A percentile compares a stretch with the other conserved stretches of the same genome.
Conservation (phyloP, 2,888 invertebrate genomes). For the Platycheirus albimanus region DNA sequence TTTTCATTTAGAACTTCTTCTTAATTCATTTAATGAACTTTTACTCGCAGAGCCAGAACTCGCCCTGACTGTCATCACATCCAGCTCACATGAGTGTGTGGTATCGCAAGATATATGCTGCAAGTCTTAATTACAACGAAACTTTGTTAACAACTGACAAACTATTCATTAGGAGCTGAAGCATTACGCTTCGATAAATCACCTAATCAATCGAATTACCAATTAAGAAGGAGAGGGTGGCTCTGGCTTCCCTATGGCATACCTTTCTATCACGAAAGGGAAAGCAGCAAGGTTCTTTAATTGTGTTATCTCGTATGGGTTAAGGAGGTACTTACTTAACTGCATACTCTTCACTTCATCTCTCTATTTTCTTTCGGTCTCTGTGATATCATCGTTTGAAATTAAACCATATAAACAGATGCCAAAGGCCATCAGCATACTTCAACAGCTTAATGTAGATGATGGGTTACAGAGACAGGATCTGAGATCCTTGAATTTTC, state of each 20-base stretch:
- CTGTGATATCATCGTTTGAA: conserved; percentile 25
- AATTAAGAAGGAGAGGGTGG: conserved; percentile 53
- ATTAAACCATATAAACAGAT: conserved; percentile 40
- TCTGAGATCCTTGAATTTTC: background rate
- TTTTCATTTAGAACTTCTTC: background rate
- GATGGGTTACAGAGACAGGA: background rate
- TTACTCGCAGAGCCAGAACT: conserved; percentile 1
- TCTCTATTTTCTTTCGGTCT: background rate
- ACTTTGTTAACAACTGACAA: conserved; percentile 76
- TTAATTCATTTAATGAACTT: conserved; percentile 54
- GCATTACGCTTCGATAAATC: conserved; percentile 76
- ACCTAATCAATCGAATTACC: conserved; percentile 77
- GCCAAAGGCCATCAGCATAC: conserved; percentile 40
- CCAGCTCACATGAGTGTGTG: conserved; percentile 5
- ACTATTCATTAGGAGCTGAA: conserved; percentile 75
- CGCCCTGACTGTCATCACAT: conserved; percentile 1
- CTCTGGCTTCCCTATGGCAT: conserved; percentile 12
- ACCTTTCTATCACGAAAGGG: conserved; percentile 31
- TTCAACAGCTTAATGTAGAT: conserved; percentile 9
- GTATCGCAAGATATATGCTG: conserved; percentile 21
- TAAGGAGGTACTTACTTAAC: conserved; percentile 40
- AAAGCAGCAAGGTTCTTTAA: conserved; percentile 54
- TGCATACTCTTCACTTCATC: background rate
- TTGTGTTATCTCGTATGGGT: conserved; percentile 61
- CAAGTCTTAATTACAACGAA: conserved; percentile 70